Percentiles rank a stretch among this genome's conserved stretches.
phyloP scores from a whole-genome alignment of 2,888 invertebrate genomes.

The Crossocerus cetratus region DNA sequence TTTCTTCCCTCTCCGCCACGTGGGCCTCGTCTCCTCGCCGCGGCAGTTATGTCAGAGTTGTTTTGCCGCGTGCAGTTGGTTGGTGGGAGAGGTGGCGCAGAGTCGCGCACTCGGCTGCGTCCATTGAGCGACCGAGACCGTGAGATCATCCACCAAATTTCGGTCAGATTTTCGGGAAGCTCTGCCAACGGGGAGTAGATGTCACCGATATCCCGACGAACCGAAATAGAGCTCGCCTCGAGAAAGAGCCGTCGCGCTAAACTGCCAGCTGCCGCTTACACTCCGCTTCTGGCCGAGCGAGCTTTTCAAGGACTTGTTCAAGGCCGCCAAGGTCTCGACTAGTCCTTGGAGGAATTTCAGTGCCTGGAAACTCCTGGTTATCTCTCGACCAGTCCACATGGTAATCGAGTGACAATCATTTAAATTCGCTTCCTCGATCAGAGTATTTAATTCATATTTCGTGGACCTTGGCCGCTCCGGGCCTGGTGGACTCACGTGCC shows the following conservation, averaged over 20 bases:
- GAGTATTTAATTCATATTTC: slow-evolving; percentile 20
- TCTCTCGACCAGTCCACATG: no score
- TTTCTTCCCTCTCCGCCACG: no score
- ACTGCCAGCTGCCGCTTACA: slow-evolving; percentile 38
- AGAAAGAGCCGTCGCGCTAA: slow-evolving; percentile 38
- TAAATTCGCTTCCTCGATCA: not conserved
- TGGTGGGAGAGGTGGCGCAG: no score
- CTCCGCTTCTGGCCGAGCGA: slow-evolving; percentile 7
- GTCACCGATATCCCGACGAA: slow-evolving; percentile 53
- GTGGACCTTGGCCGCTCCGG: not conserved
- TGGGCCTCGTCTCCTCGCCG: no score
- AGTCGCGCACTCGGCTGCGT: not conserved
- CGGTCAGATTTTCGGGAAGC: slow-evolving; percentile 39
- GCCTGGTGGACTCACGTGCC: not conserved
- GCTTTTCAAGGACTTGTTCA: slow-evolving; percentile 44
- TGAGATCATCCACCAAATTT: slow-evolving; percentile 56
- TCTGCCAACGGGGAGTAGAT: slow-evolving; percentile 48
- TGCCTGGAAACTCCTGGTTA: no score
- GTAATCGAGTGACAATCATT: not conserved
- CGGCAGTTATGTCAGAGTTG: no score
- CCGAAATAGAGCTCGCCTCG: slow-evolving; percentile 50
- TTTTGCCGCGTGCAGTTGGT: no score
- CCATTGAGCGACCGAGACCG: slow-evolving; percentile 27
- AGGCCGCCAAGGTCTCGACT: slow-evolving; percentile 24
- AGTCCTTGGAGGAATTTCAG: not conserved